phyloP scores from a whole-genome alignment of 2,888 invertebrate species.

The Lepas anatifera region DNA sequence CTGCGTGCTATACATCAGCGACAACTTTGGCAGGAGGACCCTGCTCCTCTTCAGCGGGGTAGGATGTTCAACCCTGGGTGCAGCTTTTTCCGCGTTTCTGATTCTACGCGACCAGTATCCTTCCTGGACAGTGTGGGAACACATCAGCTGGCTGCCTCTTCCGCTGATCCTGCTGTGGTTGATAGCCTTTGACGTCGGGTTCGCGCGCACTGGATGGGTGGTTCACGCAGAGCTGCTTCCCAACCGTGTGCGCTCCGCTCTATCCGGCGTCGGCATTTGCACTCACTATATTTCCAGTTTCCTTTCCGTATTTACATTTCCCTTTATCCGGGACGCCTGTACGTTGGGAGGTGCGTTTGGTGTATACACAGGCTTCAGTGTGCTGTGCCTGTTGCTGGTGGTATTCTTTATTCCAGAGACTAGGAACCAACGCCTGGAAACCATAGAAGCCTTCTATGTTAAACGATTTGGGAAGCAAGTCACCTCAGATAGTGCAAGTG shows the following conservation, averaged over 20 bases:
- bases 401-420: not conserved
- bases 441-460: not conserved
- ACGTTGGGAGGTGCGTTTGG: not conserved
- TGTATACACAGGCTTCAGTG: not conserved
- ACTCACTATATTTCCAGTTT: not conserved
- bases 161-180: not conserved
- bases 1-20: constrained; percentile 4
- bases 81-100: not conserved
- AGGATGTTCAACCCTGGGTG: not conserved
- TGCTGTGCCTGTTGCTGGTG: not conserved
- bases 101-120: not conserved
- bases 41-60: not conserved
- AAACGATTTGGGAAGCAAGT: not conserved
- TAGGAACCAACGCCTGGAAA: not conserved
- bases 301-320: not conserved
- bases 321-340: not conserved
- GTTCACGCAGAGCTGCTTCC: not conserved
- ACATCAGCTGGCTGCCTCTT: not conserved
- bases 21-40: not conserved
- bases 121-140: not conserved
- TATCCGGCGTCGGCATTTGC: not conserved
- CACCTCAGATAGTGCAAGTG: too few species aligned
- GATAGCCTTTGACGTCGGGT: not conserved
- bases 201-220: constrained; percentile 2
- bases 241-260: not conserved